These are phyloP conservation scores for Nannobrachium achirus DNA, from an alignment of 2,113 vertebrate genomes.

Conservation along the genomic window DNA sequence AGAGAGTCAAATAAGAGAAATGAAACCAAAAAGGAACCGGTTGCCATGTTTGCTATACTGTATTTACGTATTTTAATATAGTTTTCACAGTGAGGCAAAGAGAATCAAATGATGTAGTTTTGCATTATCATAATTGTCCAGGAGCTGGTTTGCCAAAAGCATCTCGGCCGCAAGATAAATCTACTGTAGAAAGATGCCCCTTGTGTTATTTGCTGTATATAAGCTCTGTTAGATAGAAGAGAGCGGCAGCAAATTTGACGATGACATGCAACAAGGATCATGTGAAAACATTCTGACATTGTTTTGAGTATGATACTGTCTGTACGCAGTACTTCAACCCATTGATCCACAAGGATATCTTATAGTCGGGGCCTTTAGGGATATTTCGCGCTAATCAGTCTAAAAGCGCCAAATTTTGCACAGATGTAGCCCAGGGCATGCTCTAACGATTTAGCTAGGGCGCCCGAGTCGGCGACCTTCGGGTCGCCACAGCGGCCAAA, in stretches of 20 bases:
- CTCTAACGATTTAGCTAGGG: too few relatives aligned
- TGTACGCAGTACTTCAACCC: conserved; percentile 7
- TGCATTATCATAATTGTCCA: conserved; percentile 43
- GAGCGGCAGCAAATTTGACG: conserved; percentile 2
- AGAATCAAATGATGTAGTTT: conserved; percentile 27
- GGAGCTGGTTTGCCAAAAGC: conserved; percentile 34
- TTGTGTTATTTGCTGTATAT: conserved; percentile 61
- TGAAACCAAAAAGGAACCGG: too few relatives aligned
- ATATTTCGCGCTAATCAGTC: too few relatives aligned
- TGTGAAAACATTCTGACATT: conserved; percentile 23
- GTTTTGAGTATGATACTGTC: conserved; percentile 15
- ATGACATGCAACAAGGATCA: conserved; percentile 48
- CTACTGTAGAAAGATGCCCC: conserved; percentile 51
- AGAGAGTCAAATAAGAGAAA: too few relatives aligned
- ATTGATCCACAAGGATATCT: conserved; percentile 16
- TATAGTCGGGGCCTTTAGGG: too few relatives aligned
- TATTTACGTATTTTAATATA: too few relatives aligned
- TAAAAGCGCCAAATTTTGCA: too few relatives aligned
- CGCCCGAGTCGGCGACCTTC: too few relatives aligned
- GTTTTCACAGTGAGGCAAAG: too few relatives aligned
- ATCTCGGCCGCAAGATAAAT: conserved; percentile 58
- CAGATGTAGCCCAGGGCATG: too few relatives aligned
- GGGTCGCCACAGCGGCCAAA: too few relatives aligned
- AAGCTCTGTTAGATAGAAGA: conserved; percentile 50
- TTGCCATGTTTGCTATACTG: too few relatives aligned